Conservation (phyloP, 2,888 invertebrate species). For the Hypomecis punctinalis region DNA sequence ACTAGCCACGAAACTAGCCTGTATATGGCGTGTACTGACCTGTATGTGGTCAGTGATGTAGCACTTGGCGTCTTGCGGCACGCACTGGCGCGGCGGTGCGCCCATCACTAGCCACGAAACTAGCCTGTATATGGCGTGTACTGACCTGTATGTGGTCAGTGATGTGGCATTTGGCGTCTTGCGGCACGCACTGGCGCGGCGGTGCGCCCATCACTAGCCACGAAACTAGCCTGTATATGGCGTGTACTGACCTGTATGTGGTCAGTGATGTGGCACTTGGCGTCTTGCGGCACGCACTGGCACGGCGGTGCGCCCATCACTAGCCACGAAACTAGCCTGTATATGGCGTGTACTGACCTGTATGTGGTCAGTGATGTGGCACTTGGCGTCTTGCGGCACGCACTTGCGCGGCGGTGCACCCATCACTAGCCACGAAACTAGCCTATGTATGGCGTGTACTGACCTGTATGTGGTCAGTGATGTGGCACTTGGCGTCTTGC, state of each 20-base stretch:
- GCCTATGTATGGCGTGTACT: no score
- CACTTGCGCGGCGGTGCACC: slow-evolving; percentile 91
- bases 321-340: no score
- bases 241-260: slow-evolving; percentile 98
- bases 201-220: slow-evolving; percentile 94
- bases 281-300: slow-evolving; percentile 97
- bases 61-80: slow-evolving; percentile 98
- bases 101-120: slow-evolving; percentile 98
- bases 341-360: no score
- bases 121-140: slow-evolving; percentile 77
- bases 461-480: slow-evolving; percentile 98
- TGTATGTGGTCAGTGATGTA: slow-evolving; percentile 99
- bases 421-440: slow-evolving; percentile 97
- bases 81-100: slow-evolving; percentile 93
- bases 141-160: slow-evolving; percentile 96
- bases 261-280: slow-evolving; percentile 98
- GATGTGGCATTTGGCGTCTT: slow-evolving; percentile 98
- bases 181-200: slow-evolving; percentile 95
- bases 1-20: no score
- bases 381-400: slow-evolving; percentile 97
- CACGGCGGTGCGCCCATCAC: slow-evolving; percentile 89
- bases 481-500: slow-evolving; percentile 97
- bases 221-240: no score
- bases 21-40: slow-evolving; percentile 57
- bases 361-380: slow-evolving; percentile 98